A percentile compares a stretch with the other conserved stretches of the same genome.
Conservation (phyloP, 35 echinoderm and acorn worm species). For the Acanthaster planci region DNA sequence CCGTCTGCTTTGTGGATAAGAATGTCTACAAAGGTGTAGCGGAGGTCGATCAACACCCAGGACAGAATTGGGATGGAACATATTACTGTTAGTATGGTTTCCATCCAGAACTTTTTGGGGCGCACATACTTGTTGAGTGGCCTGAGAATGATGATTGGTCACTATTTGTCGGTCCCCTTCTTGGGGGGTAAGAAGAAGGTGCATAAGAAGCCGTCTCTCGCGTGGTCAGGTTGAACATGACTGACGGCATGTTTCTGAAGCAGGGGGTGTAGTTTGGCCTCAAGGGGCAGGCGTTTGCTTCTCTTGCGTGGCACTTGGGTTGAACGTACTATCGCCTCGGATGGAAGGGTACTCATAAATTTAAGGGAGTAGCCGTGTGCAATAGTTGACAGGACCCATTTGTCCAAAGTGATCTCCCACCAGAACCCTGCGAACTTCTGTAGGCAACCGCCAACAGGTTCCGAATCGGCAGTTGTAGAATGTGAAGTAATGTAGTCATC, state of each 20-base stretch:
- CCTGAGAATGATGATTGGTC: slow-evolving; percentile 44
- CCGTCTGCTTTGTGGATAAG: no score
- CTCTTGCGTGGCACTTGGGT: not conserved
- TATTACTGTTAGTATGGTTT: not conserved
- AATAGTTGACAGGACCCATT: not conserved
- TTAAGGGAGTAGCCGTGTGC: not conserved
- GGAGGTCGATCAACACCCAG: not conserved
- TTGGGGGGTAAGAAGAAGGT: slow-evolving; percentile 40
- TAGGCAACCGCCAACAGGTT: not conserved
- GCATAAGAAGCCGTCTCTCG: not conserved
- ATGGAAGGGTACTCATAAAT: not conserved
- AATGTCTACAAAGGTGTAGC: no score
- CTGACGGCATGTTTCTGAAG: not conserved
- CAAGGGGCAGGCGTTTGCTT: not conserved
- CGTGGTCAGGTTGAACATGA: not conserved
- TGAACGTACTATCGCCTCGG: not conserved
- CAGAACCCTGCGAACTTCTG: not conserved
- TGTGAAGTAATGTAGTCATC: no score
- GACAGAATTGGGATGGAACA: not conserved
- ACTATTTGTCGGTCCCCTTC: not conserved
- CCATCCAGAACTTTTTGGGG: slow-evolving; percentile 42
- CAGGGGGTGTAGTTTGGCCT: not conserved
- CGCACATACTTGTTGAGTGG: slow-evolving; percentile 25
- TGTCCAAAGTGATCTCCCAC: not conserved
- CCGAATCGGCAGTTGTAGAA: not conserved